phyloP scores from a whole-genome alignment of 2,888 invertebrate genomes.

The Aporophyla lueneburgensis region DNA sequence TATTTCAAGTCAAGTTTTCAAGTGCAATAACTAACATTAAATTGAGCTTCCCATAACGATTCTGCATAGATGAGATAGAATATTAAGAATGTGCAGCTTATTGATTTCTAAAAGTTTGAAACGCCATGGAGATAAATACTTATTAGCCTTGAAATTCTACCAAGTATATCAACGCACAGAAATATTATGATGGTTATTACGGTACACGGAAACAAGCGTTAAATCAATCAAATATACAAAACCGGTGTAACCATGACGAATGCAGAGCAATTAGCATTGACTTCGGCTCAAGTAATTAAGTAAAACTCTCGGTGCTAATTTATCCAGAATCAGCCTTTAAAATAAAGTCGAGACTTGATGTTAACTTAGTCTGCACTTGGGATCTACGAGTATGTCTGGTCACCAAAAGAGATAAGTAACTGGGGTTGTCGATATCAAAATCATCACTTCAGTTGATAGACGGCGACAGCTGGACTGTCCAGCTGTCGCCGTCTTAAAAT shows the following conservation, averaged over 20 bases:
- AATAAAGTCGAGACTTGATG: not conserved
- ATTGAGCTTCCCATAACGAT: too few relatives aligned
- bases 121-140: not conserved
- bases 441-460: too few relatives aligned
- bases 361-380: not conserved
- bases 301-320: conserved; percentile 21
- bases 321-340: not conserved
- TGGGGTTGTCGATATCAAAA: too few relatives aligned
- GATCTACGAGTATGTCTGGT: too few relatives aligned
- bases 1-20: too few relatives aligned
- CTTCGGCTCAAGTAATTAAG: not conserved
- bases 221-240: conserved; percentile 7
- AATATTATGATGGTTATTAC: not conserved
- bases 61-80: not conserved
- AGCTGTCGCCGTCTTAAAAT: too few relatives aligned
- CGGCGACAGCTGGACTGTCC: too few relatives aligned
- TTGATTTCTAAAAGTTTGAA: not conserved
- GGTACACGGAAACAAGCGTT: not conserved
- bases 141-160: not conserved
- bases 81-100: not conserved
- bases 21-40: too few relatives aligned
- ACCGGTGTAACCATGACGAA: not conserved
- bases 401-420: too few relatives aligned
- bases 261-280: conserved; percentile 2
- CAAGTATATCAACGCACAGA: not conserved